Base-by-base conservation (phyloP, 2,113 vertebrate species). In the Prinia subflava region DNA sequence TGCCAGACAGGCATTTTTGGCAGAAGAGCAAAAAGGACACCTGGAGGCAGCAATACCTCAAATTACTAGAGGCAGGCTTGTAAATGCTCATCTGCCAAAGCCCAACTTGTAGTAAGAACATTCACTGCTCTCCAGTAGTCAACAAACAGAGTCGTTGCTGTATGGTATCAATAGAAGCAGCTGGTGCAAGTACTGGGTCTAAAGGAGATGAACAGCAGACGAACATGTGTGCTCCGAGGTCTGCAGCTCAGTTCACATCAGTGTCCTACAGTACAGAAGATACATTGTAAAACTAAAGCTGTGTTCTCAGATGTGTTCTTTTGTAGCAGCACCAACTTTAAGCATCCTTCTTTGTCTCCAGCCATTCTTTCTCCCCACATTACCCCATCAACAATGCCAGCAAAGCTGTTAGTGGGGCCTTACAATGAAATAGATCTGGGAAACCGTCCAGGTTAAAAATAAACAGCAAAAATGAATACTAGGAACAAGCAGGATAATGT, bases 11-110 rank as follows among this genome's bases (percentile, higher is more conserved):
- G 57, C 75, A 44, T 74, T 93, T 93, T 90, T 94, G 92, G 92
- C 94, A 95, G 68, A 75, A 89, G 92, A 94, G 86, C 80, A 83
- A 87, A 97, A 92, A 93, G 76, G 95, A 93, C 96, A 96, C 94
- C 92, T 96, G 96, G 94, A 97, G 91, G 80, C 80, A 93, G 94
- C 69, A 90, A 37, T 94, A 95, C 86, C 89, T 95, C 91, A 81
- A 21, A 81, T 41, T 81, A 81, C 83, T 81, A 90, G 55, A 90
- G 44, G 64, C 87, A 83, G 67, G 56, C 77, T 96, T 94, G 81
- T 47, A 84, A 84, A 71, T n/a, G 56, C 60, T 93, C 76, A 41
- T 93, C 83, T 95, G 94, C 89, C 91, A 92, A 87, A 93, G 73
- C 76, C 76, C 52, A 44, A 80, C 76, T 67, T 70, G 80, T 77